Base-by-base conservation (phyloP, 2,113 vertebrate genomes). In the Lophochroa leadbeateri region DNA sequence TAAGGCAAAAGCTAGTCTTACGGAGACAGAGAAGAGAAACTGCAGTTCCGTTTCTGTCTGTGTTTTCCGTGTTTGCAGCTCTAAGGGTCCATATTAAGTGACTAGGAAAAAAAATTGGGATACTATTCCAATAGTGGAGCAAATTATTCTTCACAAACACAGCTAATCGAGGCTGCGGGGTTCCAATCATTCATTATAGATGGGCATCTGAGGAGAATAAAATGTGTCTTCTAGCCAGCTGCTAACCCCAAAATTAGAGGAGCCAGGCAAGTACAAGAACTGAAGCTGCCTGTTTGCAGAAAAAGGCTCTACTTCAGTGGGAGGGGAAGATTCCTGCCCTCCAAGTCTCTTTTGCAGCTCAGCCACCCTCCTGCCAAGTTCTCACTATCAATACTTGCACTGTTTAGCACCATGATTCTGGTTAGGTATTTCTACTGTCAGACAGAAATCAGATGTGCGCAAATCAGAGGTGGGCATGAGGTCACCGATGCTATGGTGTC, bases 131-230 rank as follows among this genome's bases (percentile, higher is more conserved):
- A 81, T 27, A 86, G 65, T 29, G n/a, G 74, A 94, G 77, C 17
- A 78, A 93, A 95, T 94, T 89, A 81, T 92, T 93, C 90, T 68
- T 88, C 82, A 81, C 46, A 83, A 95, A 90, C 43, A 81, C 28
- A 76, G 68, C 49, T 96, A 95, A 95, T 88, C 10, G 5, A 86
- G 90, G 82, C 94, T 86, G 92, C 7, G 0, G 78, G 77, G 71
- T 82, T 92, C 81, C 70, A 84, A 88, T 95, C 84, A 79, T 85
- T 92, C 86, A 87, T 93, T 95, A 91, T 8, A 86, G 70, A 91
- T 82, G 80, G 70, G 69, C 6, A 3, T 50, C 3, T 6, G 57
- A 92, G 63, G 84, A 88, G 53, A 90, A 92, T 61, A 86, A 80
- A 80, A 69, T 46, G n/a, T 52, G 18, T 92, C 72, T 90, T 79